These are phyloP conservation scores for Hypsibius dujardini DNA, from an alignment of 1,140 invertebrate genomes.

Conservation along the genomic window DNA sequence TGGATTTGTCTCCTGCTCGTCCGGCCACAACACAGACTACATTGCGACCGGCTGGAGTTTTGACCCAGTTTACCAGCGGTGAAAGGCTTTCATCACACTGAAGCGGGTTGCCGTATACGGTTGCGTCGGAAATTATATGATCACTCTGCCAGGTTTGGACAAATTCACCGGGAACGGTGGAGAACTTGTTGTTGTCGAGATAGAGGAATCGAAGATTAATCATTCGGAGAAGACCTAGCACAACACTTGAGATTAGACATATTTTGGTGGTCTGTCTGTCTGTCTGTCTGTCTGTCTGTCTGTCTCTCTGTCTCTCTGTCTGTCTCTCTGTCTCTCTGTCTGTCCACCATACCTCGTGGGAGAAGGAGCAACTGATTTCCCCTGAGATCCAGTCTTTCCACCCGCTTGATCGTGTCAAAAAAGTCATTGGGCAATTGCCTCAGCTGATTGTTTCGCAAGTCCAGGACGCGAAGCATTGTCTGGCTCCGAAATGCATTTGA, in stretches of 20 bases:
- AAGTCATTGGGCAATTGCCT: not conserved
- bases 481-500: not conserved
- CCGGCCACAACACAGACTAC: not conserved
- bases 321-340: too few species aligned
- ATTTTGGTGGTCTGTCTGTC: not conserved
- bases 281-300: too few species aligned
- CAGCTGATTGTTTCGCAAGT: not conserved
- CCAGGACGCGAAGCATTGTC: not conserved
- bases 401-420: not conserved
- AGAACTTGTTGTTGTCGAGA: not conserved
- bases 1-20: not conserved
- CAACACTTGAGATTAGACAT: not conserved
- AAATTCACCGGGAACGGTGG: not conserved
- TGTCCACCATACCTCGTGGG: too few species aligned
- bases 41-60: not conserved
- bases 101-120: not conserved
- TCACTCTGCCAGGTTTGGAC: not conserved
- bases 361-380: constrained; percentile 1
- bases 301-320: too few species aligned
- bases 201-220: not conserved
- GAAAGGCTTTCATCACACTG: constrained; percentile 4
- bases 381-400: not conserved
- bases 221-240: not conserved
- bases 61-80: constrained; percentile 3
- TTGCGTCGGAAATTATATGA: not conserved